These are phyloP conservation scores for Electrophaes corylata DNA, from an alignment of 2,888 invertebrate species.

Conservation along the genomic window DNA sequence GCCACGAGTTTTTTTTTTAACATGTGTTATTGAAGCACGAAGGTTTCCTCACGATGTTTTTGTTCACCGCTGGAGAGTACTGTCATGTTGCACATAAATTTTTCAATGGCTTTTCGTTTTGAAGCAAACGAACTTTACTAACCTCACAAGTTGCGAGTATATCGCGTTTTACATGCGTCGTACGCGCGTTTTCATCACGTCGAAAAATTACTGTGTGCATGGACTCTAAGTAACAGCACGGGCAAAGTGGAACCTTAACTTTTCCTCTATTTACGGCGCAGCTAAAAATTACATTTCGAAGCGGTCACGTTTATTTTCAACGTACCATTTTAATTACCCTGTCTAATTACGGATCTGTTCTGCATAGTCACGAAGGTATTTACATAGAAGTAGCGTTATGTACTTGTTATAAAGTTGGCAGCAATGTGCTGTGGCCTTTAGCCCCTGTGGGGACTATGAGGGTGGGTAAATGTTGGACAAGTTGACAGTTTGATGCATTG, in stretches of 20 bases:
- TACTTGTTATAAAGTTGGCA: conserved; percentile 52
- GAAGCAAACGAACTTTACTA: no score
- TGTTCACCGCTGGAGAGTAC: no score
- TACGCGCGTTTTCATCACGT: no score
- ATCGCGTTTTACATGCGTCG: no score
- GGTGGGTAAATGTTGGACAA: background rate
- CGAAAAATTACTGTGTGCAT: no score
- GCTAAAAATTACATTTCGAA: conserved; percentile 21
- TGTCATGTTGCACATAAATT: no score
- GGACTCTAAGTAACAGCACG: background rate
- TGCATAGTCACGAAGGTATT: conserved; percentile 39
- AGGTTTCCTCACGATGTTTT: no score
- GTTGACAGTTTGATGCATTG: background rate
- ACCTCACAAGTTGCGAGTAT: no score
- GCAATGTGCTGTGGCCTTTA: conserved; percentile 49
- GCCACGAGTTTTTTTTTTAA: no score
- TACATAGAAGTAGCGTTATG: conserved; percentile 52
- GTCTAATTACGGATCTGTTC: conserved; percentile 26
- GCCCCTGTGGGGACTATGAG: conserved; percentile 43
- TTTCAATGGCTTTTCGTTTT: no score
- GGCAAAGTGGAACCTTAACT: conserved; percentile 4
- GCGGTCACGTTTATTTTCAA: conserved; percentile 23
- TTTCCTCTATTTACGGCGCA: conserved; percentile 9
- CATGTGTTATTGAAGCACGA: no score
- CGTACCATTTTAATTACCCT: conserved; percentile 23